Conservation (phyloP, 2,888 invertebrate species). For the Bugulina stolonifera region DNA sequence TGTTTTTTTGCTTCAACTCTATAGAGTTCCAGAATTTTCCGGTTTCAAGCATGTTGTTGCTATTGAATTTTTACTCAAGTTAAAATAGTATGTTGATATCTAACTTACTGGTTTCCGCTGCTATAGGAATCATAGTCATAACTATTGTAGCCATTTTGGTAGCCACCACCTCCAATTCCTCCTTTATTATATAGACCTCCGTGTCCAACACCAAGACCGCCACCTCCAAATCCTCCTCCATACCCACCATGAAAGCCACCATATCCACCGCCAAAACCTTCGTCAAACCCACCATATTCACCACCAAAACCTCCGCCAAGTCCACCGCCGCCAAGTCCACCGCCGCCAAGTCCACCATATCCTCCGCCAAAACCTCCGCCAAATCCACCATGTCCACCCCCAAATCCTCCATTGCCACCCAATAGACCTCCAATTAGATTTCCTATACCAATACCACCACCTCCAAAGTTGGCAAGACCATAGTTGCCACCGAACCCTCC, state of each 20-base stretch:
- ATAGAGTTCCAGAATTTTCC: no score
- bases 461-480: no score
- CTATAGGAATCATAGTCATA: not conserved
- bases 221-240: not conserved
- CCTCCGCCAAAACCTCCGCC: not conserved
- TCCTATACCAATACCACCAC: no score
- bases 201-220: not conserved
- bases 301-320: no score
- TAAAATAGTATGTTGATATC: no score
- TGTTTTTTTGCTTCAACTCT: no score
- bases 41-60: no score
- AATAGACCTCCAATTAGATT: no score
- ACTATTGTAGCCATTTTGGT: not conserved
- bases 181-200: no score
- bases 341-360: not conserved
- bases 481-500: no score
- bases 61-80: no score
- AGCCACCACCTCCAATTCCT: not conserved
- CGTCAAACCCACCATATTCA: not conserved
- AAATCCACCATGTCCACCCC: not conserved
- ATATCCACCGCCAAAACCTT: not conserved
- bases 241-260: not conserved
- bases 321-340: not conserved
- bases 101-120: not conserved
- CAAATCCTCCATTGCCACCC: not conserved